phyloP scores from a whole-genome alignment of 2,888 invertebrate species.

The Phragmatobia fuliginosa region DNA sequence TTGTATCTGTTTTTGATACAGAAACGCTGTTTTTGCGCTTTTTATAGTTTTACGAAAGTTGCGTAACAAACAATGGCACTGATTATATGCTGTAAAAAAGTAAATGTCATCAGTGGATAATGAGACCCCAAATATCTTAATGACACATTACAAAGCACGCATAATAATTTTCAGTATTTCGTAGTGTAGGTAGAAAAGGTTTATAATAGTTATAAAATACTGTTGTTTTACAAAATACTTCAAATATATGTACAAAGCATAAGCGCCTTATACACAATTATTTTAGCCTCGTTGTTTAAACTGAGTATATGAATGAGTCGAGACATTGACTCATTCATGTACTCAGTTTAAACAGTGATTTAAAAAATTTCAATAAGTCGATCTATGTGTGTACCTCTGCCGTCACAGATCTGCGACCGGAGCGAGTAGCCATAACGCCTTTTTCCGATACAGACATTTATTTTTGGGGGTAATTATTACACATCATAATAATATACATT shows the following conservation, averaged over 20 bases:
- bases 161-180: slow-evolving; percentile 1
- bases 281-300: neutral
- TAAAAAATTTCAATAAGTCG: no score
- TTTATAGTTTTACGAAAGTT: neutral
- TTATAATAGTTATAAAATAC: no score
- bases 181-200: neutral
- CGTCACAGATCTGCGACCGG: no score
- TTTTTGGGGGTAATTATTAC: no score
- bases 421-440: no score
- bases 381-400: no score
- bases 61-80: neutral
- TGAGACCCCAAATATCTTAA: neutral
- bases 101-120: neutral
- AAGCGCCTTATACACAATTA: neutral
- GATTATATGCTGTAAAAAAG: neutral
- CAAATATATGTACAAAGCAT: neutral
- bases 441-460: no score
- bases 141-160: neutral
- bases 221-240: no score
- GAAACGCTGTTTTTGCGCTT: neutral
- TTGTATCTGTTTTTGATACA: neutral
- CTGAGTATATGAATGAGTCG: neutral
- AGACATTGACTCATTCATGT: no score
- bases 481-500: no score
- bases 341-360: no score